Evolutionary conservation across 2,113 vertebrate genomes (phyloP), one percentile per base, ranked within the genome.

Genomic region (Salminus brasiliensis): DNA sequence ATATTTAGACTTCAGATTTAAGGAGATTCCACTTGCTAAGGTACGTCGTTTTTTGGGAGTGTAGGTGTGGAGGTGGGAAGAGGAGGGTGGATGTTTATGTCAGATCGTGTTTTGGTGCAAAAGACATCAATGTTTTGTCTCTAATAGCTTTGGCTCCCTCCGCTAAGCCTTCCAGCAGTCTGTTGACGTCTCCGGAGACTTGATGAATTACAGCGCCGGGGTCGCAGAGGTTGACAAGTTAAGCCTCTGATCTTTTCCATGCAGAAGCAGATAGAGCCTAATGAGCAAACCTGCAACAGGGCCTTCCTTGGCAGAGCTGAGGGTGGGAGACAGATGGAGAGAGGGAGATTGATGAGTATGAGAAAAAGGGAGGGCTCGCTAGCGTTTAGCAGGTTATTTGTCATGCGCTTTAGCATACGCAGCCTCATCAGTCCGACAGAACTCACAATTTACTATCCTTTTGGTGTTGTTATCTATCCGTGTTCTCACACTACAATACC

Each of bases 201-300:
- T n/a, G 7, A 34, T 60, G 69, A 53, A 69, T 68, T 45, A 55
- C 45, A 59, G 34, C 45, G 12, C 55, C 4, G 16, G 52, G 52
- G n/a, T 55, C 9, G 9, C n/a, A 55, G 23, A 25, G 52, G 23
- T 21, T 25, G n/a, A 25, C 8, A 2, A 55, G n/a, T 55, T 55
- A 10, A n/a, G 23, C 52, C 52, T 25, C 23, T 23, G 52, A 11
- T 10, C 5, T 55, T n/a, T 23, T 55, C 23, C 52, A 25, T 55
- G 2, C n/a, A 3, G 7, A 55, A 55, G 1, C 52, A 59, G 49
- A 69, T 59, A 36, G 59, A 78, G 16, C 59, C 32, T 62, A 63
- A 47, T 75, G 18, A 76, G 47, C 73, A 65, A 66, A 60, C 53
- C 52, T 60, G 68, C 18, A 78, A 47, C 21, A 47, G 39, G 66